Evolutionary conservation across 2,113 vertebrate genomes (phyloP), one percentile per base, ranked within the genome.

Genomic region (Tympanuchus pallidicinctus): DNA sequence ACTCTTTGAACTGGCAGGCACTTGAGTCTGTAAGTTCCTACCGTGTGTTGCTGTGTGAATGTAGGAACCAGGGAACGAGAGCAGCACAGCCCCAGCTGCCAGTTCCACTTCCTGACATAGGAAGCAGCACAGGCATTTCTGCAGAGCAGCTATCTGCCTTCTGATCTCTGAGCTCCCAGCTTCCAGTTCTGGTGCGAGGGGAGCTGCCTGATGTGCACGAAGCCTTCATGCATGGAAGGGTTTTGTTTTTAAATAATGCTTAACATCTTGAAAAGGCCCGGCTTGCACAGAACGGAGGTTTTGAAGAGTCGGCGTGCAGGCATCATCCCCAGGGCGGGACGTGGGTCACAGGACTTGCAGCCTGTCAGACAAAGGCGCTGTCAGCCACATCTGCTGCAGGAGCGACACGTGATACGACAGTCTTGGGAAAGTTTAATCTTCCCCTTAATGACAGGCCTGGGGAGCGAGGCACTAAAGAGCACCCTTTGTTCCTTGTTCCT

Each of bases 351-450:
- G 90, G 95, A 86, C 86, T 90, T 93, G 73, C 2, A 28, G 81
- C 82, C 45, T 4, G 69, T 74, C 45, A 94, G 94, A 96, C 96
- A 96, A 96, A 96, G 95, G 90, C 86, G 1, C 93, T 94, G 92
- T 96, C 95, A 95, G 95, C 56, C 92, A 83, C 96, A 96, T 96
- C 95, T 96, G 96, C 93, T 96, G 88, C 95, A 65, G 73, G 25
- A 92, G 88, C 18, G 95, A 74, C 96, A 94, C 80, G 96, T 96
- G 95, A 94, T 94, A 28, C 65, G 0, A 76, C 88, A 81, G 85
- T 72, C 96, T 95, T 95, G 95, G 85, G 94, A 94, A 96, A 94
- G 96, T 97, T 97, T 97, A 97, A 97, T 94, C 96, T 96, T 96
- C 86, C 87, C 76, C 91, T 81, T 94, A 97, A 91, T 94, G 94